Conservation (phyloP, 2,113 vertebrate genomes). For the Rattus rattus region DNA sequence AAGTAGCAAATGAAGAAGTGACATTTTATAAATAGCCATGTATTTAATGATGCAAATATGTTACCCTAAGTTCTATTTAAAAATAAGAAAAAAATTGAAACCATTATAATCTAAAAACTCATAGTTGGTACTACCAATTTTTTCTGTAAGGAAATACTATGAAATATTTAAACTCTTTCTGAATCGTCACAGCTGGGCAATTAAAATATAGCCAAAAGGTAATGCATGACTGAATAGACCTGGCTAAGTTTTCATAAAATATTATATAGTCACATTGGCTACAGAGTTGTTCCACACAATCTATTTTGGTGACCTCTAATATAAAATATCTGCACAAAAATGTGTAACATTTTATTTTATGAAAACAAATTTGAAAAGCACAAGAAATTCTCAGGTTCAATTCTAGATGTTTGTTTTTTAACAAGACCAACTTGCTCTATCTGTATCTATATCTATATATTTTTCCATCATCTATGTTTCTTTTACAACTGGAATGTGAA, state of each 20-base stretch:
- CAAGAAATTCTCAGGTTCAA: background rate
- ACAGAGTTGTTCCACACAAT: background rate
- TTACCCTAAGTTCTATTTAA: background rate
- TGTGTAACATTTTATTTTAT: background rate
- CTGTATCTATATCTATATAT: background rate
- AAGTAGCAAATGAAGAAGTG: background rate
- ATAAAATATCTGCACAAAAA: background rate
- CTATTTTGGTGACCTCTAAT: background rate
- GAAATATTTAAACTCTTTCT: background rate
- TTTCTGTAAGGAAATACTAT: background rate
- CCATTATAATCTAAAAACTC: background rate
- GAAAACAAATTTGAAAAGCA: background rate
- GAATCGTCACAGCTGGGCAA: background rate
- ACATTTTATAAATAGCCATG: background rate
- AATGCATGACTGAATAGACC: background rate
- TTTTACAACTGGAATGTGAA: background rate
- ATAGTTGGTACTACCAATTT: background rate
- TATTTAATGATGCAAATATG: background rate
- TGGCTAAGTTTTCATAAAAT: background rate
- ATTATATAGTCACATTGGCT: background rate
- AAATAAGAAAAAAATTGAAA: background rate
- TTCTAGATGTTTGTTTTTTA: background rate
- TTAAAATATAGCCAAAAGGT: background rate
- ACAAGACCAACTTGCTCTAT: background rate
- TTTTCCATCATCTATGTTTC: background rate